Evolutionary conservation across 2,888 invertebrate species (phyloP).

Genomic region (Drosophila meridiana): DNA sequence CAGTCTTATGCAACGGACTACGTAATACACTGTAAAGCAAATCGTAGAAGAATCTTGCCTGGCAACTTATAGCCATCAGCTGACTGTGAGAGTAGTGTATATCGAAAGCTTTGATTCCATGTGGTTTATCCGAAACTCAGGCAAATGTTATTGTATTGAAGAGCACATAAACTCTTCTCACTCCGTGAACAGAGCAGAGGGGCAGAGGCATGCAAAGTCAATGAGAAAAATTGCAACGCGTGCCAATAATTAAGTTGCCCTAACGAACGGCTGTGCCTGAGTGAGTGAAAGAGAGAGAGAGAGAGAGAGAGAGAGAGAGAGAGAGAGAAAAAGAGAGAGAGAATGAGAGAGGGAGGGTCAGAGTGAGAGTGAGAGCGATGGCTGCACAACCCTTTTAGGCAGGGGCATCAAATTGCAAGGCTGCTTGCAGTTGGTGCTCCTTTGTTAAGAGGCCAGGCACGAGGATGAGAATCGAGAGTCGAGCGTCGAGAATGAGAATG

Average conservation of each 20-base stretch:
- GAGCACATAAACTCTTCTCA: not conserved
- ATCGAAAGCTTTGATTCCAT: not conserved
- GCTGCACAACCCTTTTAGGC: slow-evolving; percentile 56
- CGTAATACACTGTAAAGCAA: not conserved
- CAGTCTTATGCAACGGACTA: slow-evolving; percentile 1
- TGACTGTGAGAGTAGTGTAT: not conserved
- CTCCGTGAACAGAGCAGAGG: not conserved
- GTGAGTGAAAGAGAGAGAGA: not conserved
- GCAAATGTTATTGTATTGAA: not conserved
- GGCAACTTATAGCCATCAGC: not conserved
- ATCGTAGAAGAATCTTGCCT: not conserved
- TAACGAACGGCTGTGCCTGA: slow-evolving; percentile 25
- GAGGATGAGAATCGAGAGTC: slow-evolving; percentile 1
- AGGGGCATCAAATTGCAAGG: slow-evolving; percentile 75
- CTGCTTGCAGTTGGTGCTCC: slow-evolving; percentile 75
- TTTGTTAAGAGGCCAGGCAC: slow-evolving; percentile 58
- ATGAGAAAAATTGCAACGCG: slow-evolving; percentile 80
- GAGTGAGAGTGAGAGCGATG: slow-evolving; percentile 2
- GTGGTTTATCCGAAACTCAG: too few relatives aligned
- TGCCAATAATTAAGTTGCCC: slow-evolving; percentile 83
- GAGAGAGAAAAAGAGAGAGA: not conserved
- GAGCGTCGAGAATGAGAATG: not conserved
- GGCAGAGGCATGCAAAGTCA: slow-evolving; percentile 50
- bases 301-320: not conserved
- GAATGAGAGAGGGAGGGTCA: not conserved